Evolutionary conservation across 2,888 invertebrate genomes (phyloP), one percentile per base, ranked within the genome.

Genomic region (Lissocephala sabroskyi): DNA sequence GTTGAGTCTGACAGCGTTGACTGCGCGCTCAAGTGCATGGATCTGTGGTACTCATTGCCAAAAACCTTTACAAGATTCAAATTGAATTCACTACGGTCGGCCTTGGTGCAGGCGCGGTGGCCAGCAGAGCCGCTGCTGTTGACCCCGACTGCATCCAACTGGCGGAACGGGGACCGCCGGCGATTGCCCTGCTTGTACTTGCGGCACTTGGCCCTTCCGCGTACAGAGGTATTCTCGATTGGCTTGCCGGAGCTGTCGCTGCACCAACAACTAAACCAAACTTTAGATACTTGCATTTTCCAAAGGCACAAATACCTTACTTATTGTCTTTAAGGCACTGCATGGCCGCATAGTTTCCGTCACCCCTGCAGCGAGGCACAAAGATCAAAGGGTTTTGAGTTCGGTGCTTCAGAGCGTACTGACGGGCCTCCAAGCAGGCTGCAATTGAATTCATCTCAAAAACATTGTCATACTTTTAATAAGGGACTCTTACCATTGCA

Each of bases 161-260:
- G 87, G 26, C 86, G 86, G 9, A 88, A 86, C 4, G 91, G 89
- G 43, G 91, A 87, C 29, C 90, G 87, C 49, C 88, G 86, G 17
- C 87, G 88, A 67, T 88, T 87, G 44, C 87, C 87, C 85, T 87
- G 89, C 64, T 86, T 88, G 85, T 65, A 84, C 62, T 84, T 86
- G 37, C 86, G 87, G 81, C 94, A 94, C 65, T 89, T 89, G 35
- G 94, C 91, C 70, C 89, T 87, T 45, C 89, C 88, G 57, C 89
- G 88, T 9, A 91, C 90, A 3, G 93, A 90, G 3, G 94, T 94
- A 68, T 93, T 92, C 7, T 92, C 90, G 44, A 96, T 87, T 0
- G 94, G 95, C 63, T 89, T 89, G 32, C 97, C 97, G 62, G 91
- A 89, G 10, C 90, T 89, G 1, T 93, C 93, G 52, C 95, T 96